Conservation (phyloP, 2,888 invertebrate species). For the Trichogramma dendrolimi region DNA sequence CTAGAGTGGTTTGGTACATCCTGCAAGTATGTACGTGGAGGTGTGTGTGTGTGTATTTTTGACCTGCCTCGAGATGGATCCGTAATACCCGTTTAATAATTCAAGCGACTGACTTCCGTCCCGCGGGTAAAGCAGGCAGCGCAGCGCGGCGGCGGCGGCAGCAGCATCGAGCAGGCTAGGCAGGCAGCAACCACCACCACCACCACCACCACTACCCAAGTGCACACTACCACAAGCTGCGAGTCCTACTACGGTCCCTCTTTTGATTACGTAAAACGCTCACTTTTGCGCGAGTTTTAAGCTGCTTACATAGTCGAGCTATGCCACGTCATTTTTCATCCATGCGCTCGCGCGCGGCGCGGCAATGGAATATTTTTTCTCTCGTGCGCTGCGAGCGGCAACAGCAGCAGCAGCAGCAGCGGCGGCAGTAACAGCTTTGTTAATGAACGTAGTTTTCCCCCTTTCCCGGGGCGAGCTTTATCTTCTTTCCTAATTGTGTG, state of each 20-base stretch:
- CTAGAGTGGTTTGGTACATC: no score
- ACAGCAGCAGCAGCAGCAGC: not conserved
- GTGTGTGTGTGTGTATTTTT: no score
- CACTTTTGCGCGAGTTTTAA: not conserved
- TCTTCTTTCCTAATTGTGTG: conserved; percentile 4
- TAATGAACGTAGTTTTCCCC: conserved; percentile 20
- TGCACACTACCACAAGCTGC: not conserved
- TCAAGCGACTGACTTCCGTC: conserved; percentile 21
- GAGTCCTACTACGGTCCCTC: no score
- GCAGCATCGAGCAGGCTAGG: no score
- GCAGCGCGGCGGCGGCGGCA: not conserved
- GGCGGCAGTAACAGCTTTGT: conserved; percentile 5
- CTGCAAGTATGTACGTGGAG: no score
- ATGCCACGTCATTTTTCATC: not conserved
- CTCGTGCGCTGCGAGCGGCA: not conserved
- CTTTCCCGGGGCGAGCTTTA: not conserved
- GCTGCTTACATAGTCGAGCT: not conserved
- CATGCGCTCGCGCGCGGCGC: not conserved
- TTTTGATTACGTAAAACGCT: no score
- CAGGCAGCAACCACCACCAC: not conserved
- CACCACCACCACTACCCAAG: not conserved
- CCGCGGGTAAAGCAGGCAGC: conserved; percentile 3
- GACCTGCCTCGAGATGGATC: conserved; percentile 9
- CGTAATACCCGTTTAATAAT: conserved; percentile 26
- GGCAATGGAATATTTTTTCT: no score